Base-by-base conservation (phyloP, 2,113 vertebrate genomes). In the Tupaia chinensis region DNA sequence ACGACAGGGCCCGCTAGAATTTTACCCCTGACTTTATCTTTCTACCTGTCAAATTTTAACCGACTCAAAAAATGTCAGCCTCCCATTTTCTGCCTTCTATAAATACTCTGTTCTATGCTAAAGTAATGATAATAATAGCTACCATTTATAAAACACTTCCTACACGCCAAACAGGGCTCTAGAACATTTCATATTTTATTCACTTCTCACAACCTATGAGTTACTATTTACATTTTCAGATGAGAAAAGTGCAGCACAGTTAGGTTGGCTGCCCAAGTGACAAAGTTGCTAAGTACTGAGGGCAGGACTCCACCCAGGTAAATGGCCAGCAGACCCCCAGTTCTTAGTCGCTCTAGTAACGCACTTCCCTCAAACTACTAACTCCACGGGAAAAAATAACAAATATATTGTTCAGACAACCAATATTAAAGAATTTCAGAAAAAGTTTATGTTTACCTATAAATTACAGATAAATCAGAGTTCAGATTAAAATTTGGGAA, bases 141-240 rank as follows among this genome's bases (percentile, higher is more conserved):
- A 20, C 65, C 44, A 80, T 66, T 89, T 95, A 95, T 54, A 70
- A 87, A 89, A 91, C 53, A 89, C 27, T 53, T 92, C 68, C 80
- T 63, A 69, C 25, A 66, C 1, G 17, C 73, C 91, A 80, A 89
- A 90, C 77, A 22, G 15, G 54, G 54, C 60, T 72, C 82, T 56
- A 81, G 44, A 60, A 73, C 60, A 79, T n/a, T 44, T 87, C n/a
- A 9, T 29, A 61, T n/a, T 91, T 88, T 84, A 74, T 0, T 84
- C 25, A 73, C 12, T 82, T 89, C 79, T 95, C 29, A 85, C 34
- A 87, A 44, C 32, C 68, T 66, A 0, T n/a, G 11, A 85, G 44
- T 44, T 87, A 32, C 1, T 60, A 65, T 56, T 86, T 32, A 74
- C 60, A 79, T 70, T 96, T 95, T 61, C 58, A 87, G 68, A 65